Evolutionary conservation across 2,113 vertebrate species (phyloP), one percentile per base, ranked within the genome.

Genomic region (Gasterosteus aculeatus): DNA sequence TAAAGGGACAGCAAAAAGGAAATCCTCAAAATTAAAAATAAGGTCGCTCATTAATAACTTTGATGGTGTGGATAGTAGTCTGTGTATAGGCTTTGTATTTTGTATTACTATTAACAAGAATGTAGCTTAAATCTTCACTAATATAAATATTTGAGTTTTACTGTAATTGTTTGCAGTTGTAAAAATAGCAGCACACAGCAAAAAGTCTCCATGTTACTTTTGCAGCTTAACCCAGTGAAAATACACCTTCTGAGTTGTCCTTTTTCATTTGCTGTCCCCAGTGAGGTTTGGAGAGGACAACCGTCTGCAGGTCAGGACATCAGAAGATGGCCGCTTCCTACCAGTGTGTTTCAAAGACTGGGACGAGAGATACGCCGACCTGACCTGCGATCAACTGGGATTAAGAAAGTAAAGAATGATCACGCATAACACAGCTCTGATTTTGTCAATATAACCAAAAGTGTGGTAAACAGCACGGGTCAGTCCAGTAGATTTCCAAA

Each of bases 301-400:
- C n/a, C 1, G 42, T 51, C 82, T 94, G 58, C 73, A 88, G 69
- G 71, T 94, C 57, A 89, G 2, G 63, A 91, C 90, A 5, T n/a
- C 75, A 62, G 16, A 81, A 58, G 88, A 92, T 26, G 64, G 65
- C 3, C 85, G 67, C 75, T 94, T 93, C 75, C 89, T 92, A 12
- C 91, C 93, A 1, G 83, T 94, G 64, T 94, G 94, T 77, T 80
- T 59, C 60, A 42, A 53, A 4, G 83, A 84, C 68, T 91, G 92
- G 92, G 12, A 84, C 67, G 3, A 70, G 22, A 63, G 2, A 53
- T 58, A 69, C 0, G 81, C 92, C 5, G 66, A 91, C 54, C 66
- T 73, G 33, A 88, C 89, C 56, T 94, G 94, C 22, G 10, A 67
- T 53, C 88, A 73, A 66, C 81, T 94, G 1, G 94, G 93, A 68